Evolutionary conservation across 37 sponge, comb jelly and placozoan genomes (phyloP).

Genomic region (Haliclona indistincta): DNA sequence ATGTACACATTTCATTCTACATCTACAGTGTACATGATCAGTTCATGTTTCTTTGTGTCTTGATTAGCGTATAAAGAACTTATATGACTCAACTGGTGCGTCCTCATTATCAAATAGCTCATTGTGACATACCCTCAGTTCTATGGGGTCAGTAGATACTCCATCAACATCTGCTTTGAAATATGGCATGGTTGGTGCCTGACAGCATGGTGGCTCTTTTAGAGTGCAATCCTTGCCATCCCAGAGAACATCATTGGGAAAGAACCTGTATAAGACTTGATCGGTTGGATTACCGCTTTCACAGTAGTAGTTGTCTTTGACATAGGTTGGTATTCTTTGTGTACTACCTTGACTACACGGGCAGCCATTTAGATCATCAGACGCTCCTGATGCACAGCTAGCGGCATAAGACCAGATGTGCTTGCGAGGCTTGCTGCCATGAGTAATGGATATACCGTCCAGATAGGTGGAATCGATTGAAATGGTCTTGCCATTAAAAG

Average conservation of each 20-base stretch:
- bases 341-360: neutral
- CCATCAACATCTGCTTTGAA: too few species aligned
- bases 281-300: neutral
- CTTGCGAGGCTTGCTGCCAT: neutral
- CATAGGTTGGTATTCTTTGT: slow-evolving; percentile 2
- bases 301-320: slow-evolving; percentile 33
- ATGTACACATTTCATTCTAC: too few species aligned
- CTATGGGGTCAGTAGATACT: too few species aligned
- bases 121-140: too few species aligned
- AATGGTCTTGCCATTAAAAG: neutral
- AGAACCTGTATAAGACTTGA: neutral
- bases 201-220: neutral
- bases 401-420: neutral
- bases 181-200: slow-evolving; percentile 11
- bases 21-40: too few species aligned
- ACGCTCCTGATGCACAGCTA: neutral
- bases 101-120: too few species aligned
- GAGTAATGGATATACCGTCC: slow-evolving; percentile 4
- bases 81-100: too few species aligned
- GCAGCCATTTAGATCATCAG: too few species aligned
- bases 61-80: too few species aligned
- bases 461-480: neutral
- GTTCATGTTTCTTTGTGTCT: too few species aligned
- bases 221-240: slow-evolving; percentile 15
- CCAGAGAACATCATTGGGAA: slow-evolving; percentile 15